A percentile compares a stretch with the other conserved stretches of the same genome.
Evolutionary conservation across 1,140 invertebrate species (phyloP).

Genomic region (Zophobas morio): DNA sequence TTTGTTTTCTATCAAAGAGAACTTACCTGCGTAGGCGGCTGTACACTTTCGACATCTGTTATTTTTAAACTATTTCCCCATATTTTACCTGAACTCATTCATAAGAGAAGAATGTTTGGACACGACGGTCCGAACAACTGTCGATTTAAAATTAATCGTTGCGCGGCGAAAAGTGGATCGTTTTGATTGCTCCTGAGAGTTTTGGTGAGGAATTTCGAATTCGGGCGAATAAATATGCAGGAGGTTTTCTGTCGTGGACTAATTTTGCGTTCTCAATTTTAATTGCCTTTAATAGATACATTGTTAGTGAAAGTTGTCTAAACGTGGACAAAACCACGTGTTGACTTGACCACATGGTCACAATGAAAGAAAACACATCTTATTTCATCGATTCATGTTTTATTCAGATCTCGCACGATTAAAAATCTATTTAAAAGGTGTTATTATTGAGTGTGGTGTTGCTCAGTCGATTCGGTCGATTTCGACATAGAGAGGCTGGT

Average conservation of each 20-base stretch:
- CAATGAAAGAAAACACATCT: slow-evolving; percentile 46
- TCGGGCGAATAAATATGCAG: slow-evolving; percentile 44
- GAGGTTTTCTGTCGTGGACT: slow-evolving; percentile 43
- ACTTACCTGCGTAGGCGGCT: slow-evolving; percentile 29
- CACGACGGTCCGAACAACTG: background rate
- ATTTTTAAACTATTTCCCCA: slow-evolving; percentile 31
- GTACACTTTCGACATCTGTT: slow-evolving; percentile 39
- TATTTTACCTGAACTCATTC: slow-evolving; percentile 37
- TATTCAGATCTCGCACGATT: slow-evolving; percentile 38
- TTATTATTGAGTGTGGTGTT: slow-evolving; percentile 37
- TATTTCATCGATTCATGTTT: slow-evolving; percentile 42
- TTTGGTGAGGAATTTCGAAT: slow-evolving; percentile 21
- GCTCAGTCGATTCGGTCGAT: slow-evolving; percentile 30
- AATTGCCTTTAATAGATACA: slow-evolving; percentile 49
- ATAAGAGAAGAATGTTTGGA: slow-evolving; percentile 22
- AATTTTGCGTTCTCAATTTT: slow-evolving; percentile 52
- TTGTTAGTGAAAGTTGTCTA: slow-evolving; percentile 52
- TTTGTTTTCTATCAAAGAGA: slow-evolving; percentile 30
- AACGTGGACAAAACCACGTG: slow-evolving; percentile 42
- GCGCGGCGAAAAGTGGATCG: background rate
- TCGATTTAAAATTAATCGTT: slow-evolving; percentile 4
- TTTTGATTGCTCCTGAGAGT: background rate
- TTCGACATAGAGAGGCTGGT: slow-evolving; percentile 30
- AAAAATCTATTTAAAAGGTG: slow-evolving; percentile 38
- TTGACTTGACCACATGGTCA: slow-evolving; percentile 41